Percentiles rank a stretch among this genome's conserved stretches.
Conservation (phyloP, 2,113 vertebrate species). For the Spheniscus mendiculus region DNA sequence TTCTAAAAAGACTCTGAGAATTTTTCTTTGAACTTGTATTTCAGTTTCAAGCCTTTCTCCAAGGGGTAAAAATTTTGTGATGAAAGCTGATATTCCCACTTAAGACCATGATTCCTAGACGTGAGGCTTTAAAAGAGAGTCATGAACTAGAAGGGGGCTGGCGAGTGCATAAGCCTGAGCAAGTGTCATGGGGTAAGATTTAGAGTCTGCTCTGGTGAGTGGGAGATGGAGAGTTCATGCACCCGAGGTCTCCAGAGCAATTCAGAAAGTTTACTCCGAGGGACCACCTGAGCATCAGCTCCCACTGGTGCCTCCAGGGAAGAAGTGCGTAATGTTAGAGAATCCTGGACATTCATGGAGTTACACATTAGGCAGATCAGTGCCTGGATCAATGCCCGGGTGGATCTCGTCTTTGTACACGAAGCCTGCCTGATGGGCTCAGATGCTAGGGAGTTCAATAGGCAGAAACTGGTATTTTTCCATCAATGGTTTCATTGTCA, state of each 20-base stretch:
- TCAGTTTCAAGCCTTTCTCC: background rate
- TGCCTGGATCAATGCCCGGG: background rate
- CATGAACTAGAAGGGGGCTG: no score
- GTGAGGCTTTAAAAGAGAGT: background rate
- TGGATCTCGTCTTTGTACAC: background rate
- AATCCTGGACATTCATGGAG: background rate
- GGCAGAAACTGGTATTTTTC: background rate
- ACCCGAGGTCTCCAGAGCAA: background rate
- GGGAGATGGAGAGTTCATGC: background rate
- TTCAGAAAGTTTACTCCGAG: background rate
- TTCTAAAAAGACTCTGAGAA: background rate
- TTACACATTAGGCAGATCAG: background rate
- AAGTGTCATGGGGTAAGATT: background rate
- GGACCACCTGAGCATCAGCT: background rate
- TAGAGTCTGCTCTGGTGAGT: background rate
- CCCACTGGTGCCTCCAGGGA: background rate
- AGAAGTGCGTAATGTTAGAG: background rate
- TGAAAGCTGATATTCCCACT: background rate
- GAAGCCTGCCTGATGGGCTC: background rate
- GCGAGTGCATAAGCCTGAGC: background rate
- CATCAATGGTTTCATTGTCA: background rate
- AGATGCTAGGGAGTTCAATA: background rate
- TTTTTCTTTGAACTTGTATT: background rate
- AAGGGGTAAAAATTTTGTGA: background rate
- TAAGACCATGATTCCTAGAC: background rate